Conservation (phyloP, 2,888 invertebrate genomes). For the Dryobotodes eremita region DNA sequence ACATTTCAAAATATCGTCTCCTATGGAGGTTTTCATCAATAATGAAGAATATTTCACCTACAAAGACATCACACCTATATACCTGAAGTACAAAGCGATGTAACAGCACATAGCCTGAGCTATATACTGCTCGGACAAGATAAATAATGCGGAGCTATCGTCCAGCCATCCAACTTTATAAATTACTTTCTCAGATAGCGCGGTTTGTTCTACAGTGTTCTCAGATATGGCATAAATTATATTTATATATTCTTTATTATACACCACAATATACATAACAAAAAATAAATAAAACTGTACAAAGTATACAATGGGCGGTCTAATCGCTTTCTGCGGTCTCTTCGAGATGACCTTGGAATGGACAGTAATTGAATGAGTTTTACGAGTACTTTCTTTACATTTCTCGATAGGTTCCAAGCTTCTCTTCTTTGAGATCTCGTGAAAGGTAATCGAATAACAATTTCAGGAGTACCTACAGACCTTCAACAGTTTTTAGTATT, state of each 20-base stretch:
- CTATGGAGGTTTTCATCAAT: not conserved
- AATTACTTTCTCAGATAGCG: constrained; percentile 87
- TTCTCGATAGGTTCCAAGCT: no score
- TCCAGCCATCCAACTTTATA: constrained; percentile 84
- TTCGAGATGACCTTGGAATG: no score
- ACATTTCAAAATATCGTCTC: not conserved
- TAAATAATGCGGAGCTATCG: constrained; percentile 83
- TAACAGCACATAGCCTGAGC: constrained; percentile 51
- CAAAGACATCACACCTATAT: constrained; percentile 33
- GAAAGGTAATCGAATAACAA: no score
- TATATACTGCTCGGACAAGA: constrained; percentile 71
- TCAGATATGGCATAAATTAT: constrained; percentile 55
- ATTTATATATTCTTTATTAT: not conserved
- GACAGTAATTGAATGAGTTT: no score
- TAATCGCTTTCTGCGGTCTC: no score
- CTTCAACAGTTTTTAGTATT: no score
- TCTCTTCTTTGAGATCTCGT: no score
- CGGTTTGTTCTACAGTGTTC: constrained; percentile 71
- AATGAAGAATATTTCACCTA: not conserved
- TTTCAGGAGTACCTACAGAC: no score
- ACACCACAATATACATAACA: no score
- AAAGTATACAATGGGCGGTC: no score
- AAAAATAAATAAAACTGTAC: no score
- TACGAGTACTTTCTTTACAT: no score
- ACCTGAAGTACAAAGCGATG: constrained; percentile 33